phyloP scores from a whole-genome alignment of 1,140 invertebrate genomes.

The Halyomorpha halys region DNA sequence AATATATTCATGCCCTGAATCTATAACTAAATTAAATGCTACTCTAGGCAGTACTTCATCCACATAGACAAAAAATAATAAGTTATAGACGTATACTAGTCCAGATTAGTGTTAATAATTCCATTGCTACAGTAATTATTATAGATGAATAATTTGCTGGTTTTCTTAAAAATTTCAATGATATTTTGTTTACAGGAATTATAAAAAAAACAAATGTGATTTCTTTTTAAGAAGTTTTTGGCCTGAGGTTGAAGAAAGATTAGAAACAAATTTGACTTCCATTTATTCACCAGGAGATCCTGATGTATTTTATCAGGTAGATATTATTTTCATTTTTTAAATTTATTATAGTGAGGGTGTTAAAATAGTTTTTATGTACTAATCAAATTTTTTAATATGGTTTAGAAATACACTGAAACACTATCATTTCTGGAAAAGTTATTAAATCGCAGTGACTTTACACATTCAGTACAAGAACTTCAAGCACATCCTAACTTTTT shows the following conservation, averaged over 20 bases:
- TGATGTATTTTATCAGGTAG: slow-evolving; percentile 65
- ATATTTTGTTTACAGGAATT: slow-evolving; percentile 33
- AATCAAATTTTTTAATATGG: slow-evolving; percentile 26
- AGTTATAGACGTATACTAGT: no score
- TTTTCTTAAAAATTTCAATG: not conserved
- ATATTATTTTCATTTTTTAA: no score
- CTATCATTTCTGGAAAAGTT: slow-evolving; percentile 67
- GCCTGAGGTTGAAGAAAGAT: slow-evolving; percentile 68
- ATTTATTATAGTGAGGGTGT: no score
- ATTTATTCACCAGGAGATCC: slow-evolving; percentile 89
- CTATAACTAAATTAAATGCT: no score
- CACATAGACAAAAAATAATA: no score
- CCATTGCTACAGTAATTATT: no score
- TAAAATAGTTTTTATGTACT: no score
- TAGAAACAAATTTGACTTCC: slow-evolving; percentile 62
- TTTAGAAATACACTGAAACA: slow-evolving; percentile 66
- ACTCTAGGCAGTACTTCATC: no score
- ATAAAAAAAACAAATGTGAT: slow-evolving; percentile 60
- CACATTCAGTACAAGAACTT: slow-evolving; percentile 44
- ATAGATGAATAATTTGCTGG: no score
- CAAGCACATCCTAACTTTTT: slow-evolving; percentile 53
- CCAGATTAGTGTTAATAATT: no score
- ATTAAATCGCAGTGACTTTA: slow-evolving; percentile 51
- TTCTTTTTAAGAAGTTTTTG: slow-evolving; percentile 83
- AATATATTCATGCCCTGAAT: no score